Percentiles rank a stretch among this genome's conserved stretches.
Evolutionary conservation across 2,797 vertebrate genomes (phyloP).

Genomic region (Hydrocynus forskahlii): DNA sequence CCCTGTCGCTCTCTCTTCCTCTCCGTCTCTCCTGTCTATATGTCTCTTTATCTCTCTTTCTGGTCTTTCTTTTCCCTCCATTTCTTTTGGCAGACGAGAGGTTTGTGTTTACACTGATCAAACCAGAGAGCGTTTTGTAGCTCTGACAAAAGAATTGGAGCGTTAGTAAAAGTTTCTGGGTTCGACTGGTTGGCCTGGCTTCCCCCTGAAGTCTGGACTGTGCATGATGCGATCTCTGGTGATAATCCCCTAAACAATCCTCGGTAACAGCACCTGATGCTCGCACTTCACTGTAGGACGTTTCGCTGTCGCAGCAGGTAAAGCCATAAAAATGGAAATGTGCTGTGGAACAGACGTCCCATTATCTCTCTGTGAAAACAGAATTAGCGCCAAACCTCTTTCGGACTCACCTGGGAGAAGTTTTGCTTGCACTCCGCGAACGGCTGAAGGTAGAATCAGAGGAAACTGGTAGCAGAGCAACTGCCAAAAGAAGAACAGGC

Average conservation of each 20-base stretch:
- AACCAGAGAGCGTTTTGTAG: background rate
- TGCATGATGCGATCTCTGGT: background rate
- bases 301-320: conserved; percentile 8
- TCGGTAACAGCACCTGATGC: background rate
- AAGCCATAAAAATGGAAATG: conserved; percentile 12
- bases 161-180: background rate
- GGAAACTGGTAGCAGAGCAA: background rate
- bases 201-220: background rate
- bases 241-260: background rate
- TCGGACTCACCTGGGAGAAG: background rate
- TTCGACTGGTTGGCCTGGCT: background rate
- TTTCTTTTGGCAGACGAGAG: conserved; percentile 34
- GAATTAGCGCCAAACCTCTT: background rate
- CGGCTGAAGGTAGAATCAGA: background rate
- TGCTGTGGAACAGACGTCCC: background rate
- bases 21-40: background rate
- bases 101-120: background rate
- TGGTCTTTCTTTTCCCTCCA: background rate
- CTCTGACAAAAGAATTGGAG: background rate
- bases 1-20: background rate
- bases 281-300: background rate
- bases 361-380: conserved; percentile 17
- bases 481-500: conserved; percentile 2
- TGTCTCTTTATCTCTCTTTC: no score
- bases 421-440: background rate